These are phyloP conservation scores for Bombus soroeensis DNA, from an alignment of 1,140 invertebrate genomes.

Conservation along the genomic window DNA sequence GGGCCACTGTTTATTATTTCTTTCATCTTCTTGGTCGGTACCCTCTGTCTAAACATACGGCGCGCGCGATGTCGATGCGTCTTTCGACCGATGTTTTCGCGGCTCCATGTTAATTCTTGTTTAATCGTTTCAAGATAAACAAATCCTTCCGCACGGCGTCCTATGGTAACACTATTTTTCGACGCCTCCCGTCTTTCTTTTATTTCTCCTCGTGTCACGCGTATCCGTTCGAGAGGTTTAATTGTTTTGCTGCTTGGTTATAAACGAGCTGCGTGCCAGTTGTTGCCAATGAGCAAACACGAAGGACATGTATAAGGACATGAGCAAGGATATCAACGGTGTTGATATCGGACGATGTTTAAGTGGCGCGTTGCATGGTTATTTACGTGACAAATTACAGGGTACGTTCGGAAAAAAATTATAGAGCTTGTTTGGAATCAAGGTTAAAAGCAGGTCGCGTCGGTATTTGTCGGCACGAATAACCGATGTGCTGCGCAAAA, in stretches of 20 bases:
- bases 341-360: neutral
- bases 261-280: neutral
- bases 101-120: constrained; percentile 45
- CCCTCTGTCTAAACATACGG: constrained; percentile 62
- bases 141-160: neutral
- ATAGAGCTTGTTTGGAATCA: neutral
- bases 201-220: neutral
- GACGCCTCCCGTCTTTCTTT: neutral
- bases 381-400: neutral
- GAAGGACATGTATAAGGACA: too few species aligned
- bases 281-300: neutral
- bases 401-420: neutral
- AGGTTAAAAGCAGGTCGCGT: neutral
- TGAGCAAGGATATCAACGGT: too few species aligned
- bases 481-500: neutral
- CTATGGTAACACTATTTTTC: too few species aligned
- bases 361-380: neutral
- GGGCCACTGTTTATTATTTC: constrained; percentile 71
- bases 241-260: neutral
- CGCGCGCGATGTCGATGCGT: constrained; percentile 2
- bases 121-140: constrained; percentile 55
- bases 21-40: constrained; percentile 17
- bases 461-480: neutral
- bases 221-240: too few species aligned
- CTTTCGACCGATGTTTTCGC: neutral